Evolutionary conservation across 2,113 vertebrate genomes (phyloP).

Genomic region (Eretmochelys imbricata): DNA sequence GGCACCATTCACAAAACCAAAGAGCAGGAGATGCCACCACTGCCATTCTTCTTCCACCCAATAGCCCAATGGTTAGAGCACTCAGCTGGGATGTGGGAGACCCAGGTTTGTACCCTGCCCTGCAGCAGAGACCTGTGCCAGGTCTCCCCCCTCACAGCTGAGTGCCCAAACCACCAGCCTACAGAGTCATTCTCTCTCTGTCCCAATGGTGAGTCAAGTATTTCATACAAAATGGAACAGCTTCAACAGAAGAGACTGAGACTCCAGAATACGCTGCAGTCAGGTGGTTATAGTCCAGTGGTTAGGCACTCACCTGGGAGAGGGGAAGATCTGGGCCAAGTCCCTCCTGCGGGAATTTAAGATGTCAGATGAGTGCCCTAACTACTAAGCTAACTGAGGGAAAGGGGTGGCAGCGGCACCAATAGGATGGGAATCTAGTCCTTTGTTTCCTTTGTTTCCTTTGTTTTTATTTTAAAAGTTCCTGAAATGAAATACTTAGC

Average conservation of each 20-base stretch:
- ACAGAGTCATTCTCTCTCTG: no score
- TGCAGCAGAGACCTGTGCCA: background rate
- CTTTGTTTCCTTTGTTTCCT: background rate
- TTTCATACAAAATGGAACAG: no score
- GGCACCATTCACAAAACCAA: background rate
- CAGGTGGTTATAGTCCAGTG: background rate
- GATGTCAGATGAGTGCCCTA: background rate
- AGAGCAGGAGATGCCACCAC: background rate
- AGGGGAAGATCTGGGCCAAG: background rate
- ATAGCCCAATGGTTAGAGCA: background rate
- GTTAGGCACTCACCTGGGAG: background rate
- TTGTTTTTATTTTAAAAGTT: no score
- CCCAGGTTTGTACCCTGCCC: background rate
- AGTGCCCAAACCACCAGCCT: background rate
- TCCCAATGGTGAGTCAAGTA: no score
- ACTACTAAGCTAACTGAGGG: background rate
- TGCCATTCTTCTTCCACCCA: background rate
- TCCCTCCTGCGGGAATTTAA: background rate
- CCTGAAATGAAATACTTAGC: no score
- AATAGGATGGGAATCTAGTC: background rate
- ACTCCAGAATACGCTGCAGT: background rate
- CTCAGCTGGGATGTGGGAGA: background rate
- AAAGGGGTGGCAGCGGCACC: background rate
- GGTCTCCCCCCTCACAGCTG: background rate
- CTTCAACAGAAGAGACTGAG: no score